phyloP scores from a whole-genome alignment of 53 echinoderm and acorn worm species.

The Apostichopus leukothele region DNA sequence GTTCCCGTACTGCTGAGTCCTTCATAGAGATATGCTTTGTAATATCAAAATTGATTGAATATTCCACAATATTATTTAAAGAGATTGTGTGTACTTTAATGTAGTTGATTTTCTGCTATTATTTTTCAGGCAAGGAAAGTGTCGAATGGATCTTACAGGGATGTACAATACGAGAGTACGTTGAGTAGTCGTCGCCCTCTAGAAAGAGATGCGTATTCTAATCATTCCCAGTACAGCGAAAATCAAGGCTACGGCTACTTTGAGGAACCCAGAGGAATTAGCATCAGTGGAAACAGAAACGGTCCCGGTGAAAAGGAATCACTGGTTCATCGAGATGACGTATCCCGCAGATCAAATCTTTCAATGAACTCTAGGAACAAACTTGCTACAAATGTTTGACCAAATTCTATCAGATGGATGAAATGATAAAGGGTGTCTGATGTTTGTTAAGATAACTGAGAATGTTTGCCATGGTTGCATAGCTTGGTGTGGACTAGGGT shows the following conservation, averaged over 20 bases:
- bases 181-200: background rate
- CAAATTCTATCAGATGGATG: too few species aligned
- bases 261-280: conserved; percentile 8
- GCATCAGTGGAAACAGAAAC: background rate
- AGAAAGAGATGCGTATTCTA: background rate
- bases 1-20: too few species aligned
- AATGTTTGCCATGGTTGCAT: too few species aligned
- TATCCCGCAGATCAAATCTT: conserved; percentile 52
- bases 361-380: conserved; percentile 65
- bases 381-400: conserved; percentile 86
- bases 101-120: background rate
- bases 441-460: too few species aligned
- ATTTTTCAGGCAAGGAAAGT: background rate
- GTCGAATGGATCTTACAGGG: background rate
- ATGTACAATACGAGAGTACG: conserved; percentile 20
- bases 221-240: background rate
- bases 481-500: too few species aligned
- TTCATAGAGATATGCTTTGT: too few species aligned
- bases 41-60: too few species aligned
- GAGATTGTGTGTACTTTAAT: too few species aligned
- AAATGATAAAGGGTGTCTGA: too few species aligned
- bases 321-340: conserved; percentile 47
- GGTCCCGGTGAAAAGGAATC: conserved; percentile 35
- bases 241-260: conserved; percentile 27
- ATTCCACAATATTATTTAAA: too few species aligned